Percentiles rank a stretch among this genome's conserved stretches.
Conservation (phyloP, 1,140 invertebrate genomes). For the Procambarus clarkii region DNA sequence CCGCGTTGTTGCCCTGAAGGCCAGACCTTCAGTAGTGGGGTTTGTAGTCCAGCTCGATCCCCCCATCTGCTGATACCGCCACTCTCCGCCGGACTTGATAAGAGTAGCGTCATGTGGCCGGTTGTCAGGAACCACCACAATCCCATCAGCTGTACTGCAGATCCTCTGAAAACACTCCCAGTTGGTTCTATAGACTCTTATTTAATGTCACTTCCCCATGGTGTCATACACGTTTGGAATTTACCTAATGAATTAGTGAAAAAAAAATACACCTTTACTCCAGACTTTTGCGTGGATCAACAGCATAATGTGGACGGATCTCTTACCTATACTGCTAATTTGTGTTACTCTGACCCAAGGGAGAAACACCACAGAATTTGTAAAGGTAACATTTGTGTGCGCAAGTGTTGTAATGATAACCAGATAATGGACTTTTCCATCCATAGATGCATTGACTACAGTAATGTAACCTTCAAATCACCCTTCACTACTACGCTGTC, state of each 20-base stretch:
- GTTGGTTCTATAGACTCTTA: neutral
- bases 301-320: conserved; percentile 1
- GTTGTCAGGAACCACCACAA: conserved; percentile 29
- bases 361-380: conserved; percentile 8
- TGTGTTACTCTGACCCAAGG: conserved; percentile 16
- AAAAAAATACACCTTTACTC: neutral
- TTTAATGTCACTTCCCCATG: neutral
- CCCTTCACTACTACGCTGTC: neutral
- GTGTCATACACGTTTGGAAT: conserved; percentile 17
- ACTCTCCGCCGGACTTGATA: neutral
- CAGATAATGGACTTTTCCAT: conserved; percentile 1
- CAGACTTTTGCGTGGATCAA: conserved; percentile 34
- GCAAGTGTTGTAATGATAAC: conserved; percentile 32
- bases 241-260: too few relatives aligned
- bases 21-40: conserved; percentile 9
- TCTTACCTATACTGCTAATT: conserved; percentile 17
- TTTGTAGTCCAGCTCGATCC: conserved; percentile 6
- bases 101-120: neutral
- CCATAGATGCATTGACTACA: conserved; percentile 4
- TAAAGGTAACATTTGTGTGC: conserved; percentile 11
- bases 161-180: conserved; percentile 12
- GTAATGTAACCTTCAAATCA: neutral
- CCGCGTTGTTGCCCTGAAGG: conserved; percentile 45
- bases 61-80: conserved; percentile 14
- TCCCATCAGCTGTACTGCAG: neutral